Percentiles rank a stretch among this genome's conserved stretches.
These are phyloP conservation scores for Raja brachyura DNA, from an alignment of 2,113 vertebrate species.

Conservation along the genomic window DNA sequence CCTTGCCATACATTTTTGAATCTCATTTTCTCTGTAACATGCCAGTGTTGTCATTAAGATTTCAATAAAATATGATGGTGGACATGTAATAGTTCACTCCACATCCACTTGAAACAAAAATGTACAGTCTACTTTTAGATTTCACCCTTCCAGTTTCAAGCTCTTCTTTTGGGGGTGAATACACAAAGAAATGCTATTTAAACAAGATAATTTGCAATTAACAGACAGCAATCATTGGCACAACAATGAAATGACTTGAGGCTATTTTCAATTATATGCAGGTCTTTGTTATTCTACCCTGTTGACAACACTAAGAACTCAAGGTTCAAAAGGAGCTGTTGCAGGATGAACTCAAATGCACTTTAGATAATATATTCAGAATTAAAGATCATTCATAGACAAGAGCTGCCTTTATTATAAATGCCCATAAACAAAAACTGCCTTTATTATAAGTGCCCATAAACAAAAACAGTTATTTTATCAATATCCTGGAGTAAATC, in stretches of 20 bases:
- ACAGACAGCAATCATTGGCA: neutral
- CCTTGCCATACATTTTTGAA: neutral
- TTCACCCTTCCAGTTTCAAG: neutral
- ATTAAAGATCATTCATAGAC: neutral
- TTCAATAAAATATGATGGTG: neutral
- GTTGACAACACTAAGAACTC: neutral
- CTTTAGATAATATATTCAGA: neutral
- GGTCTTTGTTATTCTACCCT: neutral
- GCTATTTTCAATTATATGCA: neutral
- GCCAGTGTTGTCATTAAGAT: neutral
- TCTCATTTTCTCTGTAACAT: neutral
- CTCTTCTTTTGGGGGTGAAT: no score
- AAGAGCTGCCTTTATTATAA: neutral
- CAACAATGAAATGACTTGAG: neutral
- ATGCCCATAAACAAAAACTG: neutral
- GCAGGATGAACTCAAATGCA: neutral
- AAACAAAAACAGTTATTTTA: conserved; percentile 15
- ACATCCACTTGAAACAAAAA: neutral
- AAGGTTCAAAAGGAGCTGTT: neutral
- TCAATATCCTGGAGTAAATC: neutral
- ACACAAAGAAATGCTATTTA: neutral
- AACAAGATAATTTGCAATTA: neutral
- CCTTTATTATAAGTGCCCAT: neutral
- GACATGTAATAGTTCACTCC: neutral
- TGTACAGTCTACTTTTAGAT: neutral